Percentiles rank a stretch among this genome's conserved stretches.
phyloP scores from a whole-genome alignment of 2,888 invertebrate species.

The Chirona hameri region DNA sequence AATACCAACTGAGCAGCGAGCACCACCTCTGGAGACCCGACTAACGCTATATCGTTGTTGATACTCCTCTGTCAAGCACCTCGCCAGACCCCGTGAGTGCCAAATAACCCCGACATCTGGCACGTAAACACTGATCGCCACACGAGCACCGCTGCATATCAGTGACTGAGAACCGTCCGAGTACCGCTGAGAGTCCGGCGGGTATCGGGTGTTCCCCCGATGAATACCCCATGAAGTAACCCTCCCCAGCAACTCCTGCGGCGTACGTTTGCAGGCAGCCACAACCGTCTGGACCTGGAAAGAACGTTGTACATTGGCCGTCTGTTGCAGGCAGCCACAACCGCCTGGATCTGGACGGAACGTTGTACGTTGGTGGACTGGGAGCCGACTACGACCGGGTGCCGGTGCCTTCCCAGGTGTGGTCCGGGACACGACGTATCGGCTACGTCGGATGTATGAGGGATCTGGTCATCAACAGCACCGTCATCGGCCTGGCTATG shows the following conservation, averaged over 20 bases:
- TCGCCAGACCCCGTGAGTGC: too few species aligned
- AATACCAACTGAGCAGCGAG: too few species aligned
- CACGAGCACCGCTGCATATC: not conserved
- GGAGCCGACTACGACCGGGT: conserved; percentile 70
- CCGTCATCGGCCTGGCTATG: conserved; percentile 80
- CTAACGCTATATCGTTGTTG: too few species aligned
- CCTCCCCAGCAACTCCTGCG: too few species aligned
- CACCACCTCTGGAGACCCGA: too few species aligned
- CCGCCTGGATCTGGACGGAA: conserved; percentile 80
- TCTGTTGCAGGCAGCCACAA: conserved; percentile 68
- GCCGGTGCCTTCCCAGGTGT: conserved; percentile 76
- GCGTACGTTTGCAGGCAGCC: too few species aligned
- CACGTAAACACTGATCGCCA: not conserved
- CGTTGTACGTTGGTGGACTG: conserved; percentile 82
- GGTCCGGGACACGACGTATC: conserved; percentile 82
- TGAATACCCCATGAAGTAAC: too few species aligned
- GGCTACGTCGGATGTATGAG: conserved; percentile 93
- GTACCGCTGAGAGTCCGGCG: not conserved
- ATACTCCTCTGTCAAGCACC: too few species aligned
- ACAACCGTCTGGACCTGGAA: too few species aligned
- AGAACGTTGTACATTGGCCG: not conserved
- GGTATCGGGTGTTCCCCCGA: too few species aligned
- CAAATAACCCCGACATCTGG: not conserved
- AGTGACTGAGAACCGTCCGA: not conserved
- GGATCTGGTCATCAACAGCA: conserved; percentile 81